Base-by-base conservation (phyloP, 2,888 invertebrate genomes). In the Drosophila anomalata region DNA sequence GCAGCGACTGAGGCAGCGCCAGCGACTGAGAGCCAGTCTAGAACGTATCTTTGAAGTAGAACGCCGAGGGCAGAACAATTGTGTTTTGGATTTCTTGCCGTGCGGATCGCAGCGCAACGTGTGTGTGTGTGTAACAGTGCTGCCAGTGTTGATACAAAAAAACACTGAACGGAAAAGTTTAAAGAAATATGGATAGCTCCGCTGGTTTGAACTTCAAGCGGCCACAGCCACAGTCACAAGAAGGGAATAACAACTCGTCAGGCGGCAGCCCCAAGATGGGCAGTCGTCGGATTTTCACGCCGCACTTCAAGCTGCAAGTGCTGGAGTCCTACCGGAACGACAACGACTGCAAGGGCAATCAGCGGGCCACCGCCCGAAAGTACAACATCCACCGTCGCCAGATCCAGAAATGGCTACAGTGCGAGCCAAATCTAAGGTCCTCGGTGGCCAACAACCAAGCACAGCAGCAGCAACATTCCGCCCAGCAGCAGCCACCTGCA, bases 361-460 rank as follows among this genome's bases (percentile, higher is more conserved):
- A 97, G 91, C 94, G 97, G 56, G 97, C 97, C 3, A 97, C 97
- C 17, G 97, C 97, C 69, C 94, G 97, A 88, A 97, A 97, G 92
- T 97, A 97, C 92, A 96, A 96, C 65, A 97, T 97, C 76, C 97
- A 97, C 91, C 94, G 97, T 63, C 94, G 97, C 66, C 97, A 97
- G 92, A 97, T 97, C 80, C 97, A 97, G 92, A 97, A 97, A 93
- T 97, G 97, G 97, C 92, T 97, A 77, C 97, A 97, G 92, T 96
- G 95, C 87, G 97, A 97, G 91, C 94, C 94, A 70, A 95, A 95
- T 90, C 92, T 97, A 75, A 94, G 96, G 85, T 96, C 95, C 70
- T 95, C 95, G 80, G 95, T 96, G 72, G 93, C 93, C 56, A 93
- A 94, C 86, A 87, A 87, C 41, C 82, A 82, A 66, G 86, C 89